These are phyloP conservation scores for Octopus bimaculoides DNA, from an alignment of 1,140 invertebrate species.

Conservation along the genomic window DNA sequence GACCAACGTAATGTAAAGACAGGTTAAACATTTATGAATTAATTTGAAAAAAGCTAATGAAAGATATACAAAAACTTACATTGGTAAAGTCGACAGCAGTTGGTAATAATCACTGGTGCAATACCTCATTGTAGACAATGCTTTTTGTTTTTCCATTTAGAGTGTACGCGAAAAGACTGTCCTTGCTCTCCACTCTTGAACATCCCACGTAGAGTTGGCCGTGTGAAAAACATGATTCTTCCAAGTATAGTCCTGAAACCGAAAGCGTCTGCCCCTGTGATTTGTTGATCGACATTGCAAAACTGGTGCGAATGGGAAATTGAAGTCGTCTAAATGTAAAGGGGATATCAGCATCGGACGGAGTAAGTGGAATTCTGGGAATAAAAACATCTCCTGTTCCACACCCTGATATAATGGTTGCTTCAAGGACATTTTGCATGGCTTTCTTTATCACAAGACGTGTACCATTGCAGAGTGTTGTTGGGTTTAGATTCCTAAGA, in stretches of 20 bases:
- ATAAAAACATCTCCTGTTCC: background rate
- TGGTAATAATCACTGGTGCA: background rate
- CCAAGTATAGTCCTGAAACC: background rate
- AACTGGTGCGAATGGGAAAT: background rate
- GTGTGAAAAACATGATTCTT: background rate
- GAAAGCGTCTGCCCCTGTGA: no score
- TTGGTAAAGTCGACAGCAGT: no score
- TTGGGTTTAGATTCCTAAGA: background rate
- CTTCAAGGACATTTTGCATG: background rate
- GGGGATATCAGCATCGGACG: background rate
- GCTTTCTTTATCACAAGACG: background rate
- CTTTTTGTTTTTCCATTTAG: background rate
- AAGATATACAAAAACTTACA: constrained; percentile 1
- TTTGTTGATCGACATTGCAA: constrained; percentile 4
- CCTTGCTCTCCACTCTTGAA: background rate
- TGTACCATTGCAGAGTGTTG: background rate
- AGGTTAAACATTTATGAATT: no score
- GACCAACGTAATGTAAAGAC: no score
- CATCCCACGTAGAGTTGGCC: background rate
- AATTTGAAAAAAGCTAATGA: no score
- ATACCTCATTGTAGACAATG: background rate
- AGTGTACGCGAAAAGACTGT: background rate
- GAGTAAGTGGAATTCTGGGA: background rate
- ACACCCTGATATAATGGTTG: background rate
- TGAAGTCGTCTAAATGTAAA: constrained; percentile 4